Evolutionary conservation across 53 echinoderm and acorn worm species (phyloP).

Genomic region (Crossaster papposus): DNA sequence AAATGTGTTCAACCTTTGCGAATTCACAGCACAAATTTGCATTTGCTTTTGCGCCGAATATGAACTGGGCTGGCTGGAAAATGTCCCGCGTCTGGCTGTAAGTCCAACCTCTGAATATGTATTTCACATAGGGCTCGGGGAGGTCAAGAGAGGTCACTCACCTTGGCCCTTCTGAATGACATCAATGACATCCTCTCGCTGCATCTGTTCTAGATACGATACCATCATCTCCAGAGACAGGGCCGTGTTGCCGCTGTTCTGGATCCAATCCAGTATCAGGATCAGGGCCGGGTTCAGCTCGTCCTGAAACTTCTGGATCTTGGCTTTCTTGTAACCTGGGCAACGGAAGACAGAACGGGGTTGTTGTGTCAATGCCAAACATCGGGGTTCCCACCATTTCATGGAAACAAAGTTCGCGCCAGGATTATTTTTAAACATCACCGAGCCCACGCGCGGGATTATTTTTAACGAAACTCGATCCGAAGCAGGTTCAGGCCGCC

Average conservation of each 20-base stretch:
- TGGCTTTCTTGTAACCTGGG: constrained; percentile 86
- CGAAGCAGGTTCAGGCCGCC: no score
- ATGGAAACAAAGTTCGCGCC: no score
- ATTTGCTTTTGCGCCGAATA: no score
- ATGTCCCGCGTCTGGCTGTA: no score
- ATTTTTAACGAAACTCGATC: no score
- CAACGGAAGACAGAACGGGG: background rate
- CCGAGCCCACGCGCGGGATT: no score
- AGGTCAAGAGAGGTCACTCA: background rate
- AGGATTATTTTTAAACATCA: no score
- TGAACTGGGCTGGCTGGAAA: no score
- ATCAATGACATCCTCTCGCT: constrained; percentile 86
- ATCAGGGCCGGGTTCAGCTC: constrained; percentile 82
- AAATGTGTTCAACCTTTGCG: no score
- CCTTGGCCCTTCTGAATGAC: constrained; percentile 91
- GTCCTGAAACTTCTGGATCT: constrained; percentile 79
- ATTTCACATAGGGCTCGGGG: background rate
- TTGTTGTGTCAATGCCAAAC: background rate
- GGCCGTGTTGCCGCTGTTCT: constrained; percentile 83
- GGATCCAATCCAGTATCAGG: constrained; percentile 75
- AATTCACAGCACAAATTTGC: no score
- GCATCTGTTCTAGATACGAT: constrained; percentile 89
- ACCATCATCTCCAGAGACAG: constrained; percentile 85
- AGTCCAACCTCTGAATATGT: no score
- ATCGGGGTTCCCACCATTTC: no score